Evolutionary conservation across 2,797 vertebrate genomes (phyloP).

Genomic region (Sebastes melanostomus): DNA sequence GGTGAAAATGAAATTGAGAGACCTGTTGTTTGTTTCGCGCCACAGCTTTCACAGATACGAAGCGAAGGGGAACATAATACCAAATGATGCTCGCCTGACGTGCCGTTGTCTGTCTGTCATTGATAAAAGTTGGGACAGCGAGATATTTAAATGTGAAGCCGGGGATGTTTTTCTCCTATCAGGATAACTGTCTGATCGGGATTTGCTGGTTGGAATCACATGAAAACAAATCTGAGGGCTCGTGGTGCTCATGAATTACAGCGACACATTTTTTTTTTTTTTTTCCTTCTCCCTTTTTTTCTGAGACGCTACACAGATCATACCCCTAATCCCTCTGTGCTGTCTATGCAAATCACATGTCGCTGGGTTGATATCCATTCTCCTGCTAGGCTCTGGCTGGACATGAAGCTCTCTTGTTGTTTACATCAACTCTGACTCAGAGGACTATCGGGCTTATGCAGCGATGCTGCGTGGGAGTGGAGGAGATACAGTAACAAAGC

Average conservation of each 20-base stretch:
- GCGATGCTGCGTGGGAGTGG: constrained; percentile 64
- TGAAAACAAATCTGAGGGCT: constrained; percentile 74
- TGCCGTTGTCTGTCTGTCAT: constrained; percentile 82
- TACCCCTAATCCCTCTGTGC: constrained; percentile 74
- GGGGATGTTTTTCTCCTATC: constrained; percentile 72
- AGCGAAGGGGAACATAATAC: constrained; percentile 73
- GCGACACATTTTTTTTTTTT: constrained; percentile 24
- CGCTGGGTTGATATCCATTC: constrained; percentile 69
- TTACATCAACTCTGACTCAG: constrained; percentile 67
- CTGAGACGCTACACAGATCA: constrained; percentile 67
- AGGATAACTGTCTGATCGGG: constrained; percentile 82
- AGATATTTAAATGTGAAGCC: constrained; percentile 75
- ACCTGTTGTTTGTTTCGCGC: constrained; percentile 60
- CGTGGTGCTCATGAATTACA: constrained; percentile 59
- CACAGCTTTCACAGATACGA: constrained; percentile 51
- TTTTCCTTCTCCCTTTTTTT: constrained; percentile 5
- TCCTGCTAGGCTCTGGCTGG: constrained; percentile 66
- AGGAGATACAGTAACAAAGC: constrained; percentile 66
- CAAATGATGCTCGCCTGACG: constrained; percentile 76
- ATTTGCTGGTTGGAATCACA: constrained; percentile 79
- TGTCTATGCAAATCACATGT: constrained; percentile 77
- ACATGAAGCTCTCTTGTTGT: constrained; percentile 71
- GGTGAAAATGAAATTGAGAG: constrained; percentile 35
- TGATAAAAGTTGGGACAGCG: constrained; percentile 79
- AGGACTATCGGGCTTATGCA: constrained; percentile 71